phyloP scores from a whole-genome alignment of 2,797 vertebrate species.

The Pogonophryne albipinna region DNA sequence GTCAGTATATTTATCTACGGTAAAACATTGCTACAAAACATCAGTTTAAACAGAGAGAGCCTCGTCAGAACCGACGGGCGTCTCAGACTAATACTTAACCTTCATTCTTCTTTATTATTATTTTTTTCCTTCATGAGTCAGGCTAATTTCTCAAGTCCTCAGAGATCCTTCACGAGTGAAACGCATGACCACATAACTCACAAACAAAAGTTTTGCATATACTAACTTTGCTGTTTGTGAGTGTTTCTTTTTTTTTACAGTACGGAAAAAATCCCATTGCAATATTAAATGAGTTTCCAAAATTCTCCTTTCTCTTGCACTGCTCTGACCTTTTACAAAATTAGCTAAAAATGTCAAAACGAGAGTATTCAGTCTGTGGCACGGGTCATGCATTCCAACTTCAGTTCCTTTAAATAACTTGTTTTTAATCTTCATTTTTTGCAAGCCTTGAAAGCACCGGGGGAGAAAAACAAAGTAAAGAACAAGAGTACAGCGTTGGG shows the following conservation, averaged over 20 bases:
- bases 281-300: slow-evolving; percentile 73
- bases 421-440: slow-evolving; percentile 85
- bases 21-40: slow-evolving; percentile 87
- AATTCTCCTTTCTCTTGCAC: slow-evolving; percentile 57
- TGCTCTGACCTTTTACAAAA: slow-evolving; percentile 75
- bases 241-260: slow-evolving; percentile 56
- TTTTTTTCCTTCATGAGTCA: slow-evolving; percentile 66
- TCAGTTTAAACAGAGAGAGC: slow-evolving; percentile 76
- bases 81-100: slow-evolving; percentile 75
- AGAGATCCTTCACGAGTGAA: slow-evolving; percentile 73
- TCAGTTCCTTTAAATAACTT: slow-evolving; percentile 85
- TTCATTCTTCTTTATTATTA: slow-evolving; percentile 66
- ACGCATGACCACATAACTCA: slow-evolving; percentile 78
- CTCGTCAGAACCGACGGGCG: slow-evolving; percentile 64
- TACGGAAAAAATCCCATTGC: slow-evolving; percentile 73
- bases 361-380: slow-evolving; percentile 83
- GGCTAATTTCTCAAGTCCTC: slow-evolving; percentile 73
- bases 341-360: slow-evolving; percentile 82
- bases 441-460: slow-evolving; percentile 88
- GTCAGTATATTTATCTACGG: slow-evolving; percentile 86
- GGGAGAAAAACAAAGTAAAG: slow-evolving; percentile 70
- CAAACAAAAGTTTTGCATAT: slow-evolving; percentile 80
- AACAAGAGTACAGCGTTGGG: slow-evolving; percentile 59
- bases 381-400: slow-evolving; percentile 89
- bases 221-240: slow-evolving; percentile 81